These are phyloP conservation scores for Lepidocyrtoides sp. DNA, from an alignment of 2,888 invertebrate species.

Conservation along the genomic window DNA sequence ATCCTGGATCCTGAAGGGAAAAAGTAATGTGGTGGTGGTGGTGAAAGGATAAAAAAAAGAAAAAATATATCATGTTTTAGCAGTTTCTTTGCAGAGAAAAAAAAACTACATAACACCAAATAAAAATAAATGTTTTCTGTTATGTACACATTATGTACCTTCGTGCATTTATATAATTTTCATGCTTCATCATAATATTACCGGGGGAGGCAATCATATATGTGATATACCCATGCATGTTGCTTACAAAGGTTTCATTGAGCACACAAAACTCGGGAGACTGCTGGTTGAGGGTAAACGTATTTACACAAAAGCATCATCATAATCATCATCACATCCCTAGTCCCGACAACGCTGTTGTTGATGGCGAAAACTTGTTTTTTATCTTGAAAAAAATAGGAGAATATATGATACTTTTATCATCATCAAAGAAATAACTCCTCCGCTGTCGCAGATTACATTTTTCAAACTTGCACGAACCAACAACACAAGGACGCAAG, in stretches of 20 bases:
- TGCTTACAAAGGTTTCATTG: neutral
- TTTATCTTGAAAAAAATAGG: neutral
- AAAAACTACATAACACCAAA: neutral
- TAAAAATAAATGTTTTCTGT: neutral
- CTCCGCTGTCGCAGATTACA: neutral
- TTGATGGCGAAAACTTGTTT: constrained; percentile 36
- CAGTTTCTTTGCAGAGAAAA: constrained; percentile 5
- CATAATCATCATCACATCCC: constrained; percentile 42
- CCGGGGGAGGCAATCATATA: too few relatives aligned
- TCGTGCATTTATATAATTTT: neutral
- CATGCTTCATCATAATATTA: too few relatives aligned
- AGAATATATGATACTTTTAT: neutral
- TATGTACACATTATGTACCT: neutral
- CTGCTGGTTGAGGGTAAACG: neutral
- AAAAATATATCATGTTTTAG: constrained; percentile 15
- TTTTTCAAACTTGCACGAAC: constrained; percentile 28
- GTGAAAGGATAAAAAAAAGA: constrained; percentile 32
- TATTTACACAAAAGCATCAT: constrained; percentile 48
- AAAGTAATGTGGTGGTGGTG: neutral
- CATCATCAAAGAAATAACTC: neutral
- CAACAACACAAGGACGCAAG: constrained; percentile 3
- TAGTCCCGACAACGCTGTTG: constrained; percentile 25
- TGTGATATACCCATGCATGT: neutral
- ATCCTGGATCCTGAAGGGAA: constrained; percentile 1
- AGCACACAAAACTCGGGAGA: constrained; percentile 22